Evolutionary conservation across 1,140 invertebrate genomes (phyloP), one percentile per base, ranked within the genome.

Genomic region (Varroa destructor): DNA sequence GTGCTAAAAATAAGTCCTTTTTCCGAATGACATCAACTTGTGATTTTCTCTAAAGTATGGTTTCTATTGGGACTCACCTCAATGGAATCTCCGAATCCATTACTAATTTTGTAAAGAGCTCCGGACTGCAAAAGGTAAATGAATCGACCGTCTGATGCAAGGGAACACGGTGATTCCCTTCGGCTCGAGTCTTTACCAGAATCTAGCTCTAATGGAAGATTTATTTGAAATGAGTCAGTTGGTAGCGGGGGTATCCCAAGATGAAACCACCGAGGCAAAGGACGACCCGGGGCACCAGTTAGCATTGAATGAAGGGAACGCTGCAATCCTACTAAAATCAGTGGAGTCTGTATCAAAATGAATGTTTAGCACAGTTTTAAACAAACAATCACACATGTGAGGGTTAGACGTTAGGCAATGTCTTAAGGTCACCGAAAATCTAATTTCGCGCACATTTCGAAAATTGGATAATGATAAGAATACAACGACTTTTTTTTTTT

Each of bases 41-140:
- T 8, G 8, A 51, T 51, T 3, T 51, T 51, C 46, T 51, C 3
- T 8, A 8, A 5, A 51, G 46, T 3, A 3, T 51, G 46, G 8
- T 51, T 5, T 51, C 4, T 51, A 5, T 51, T 3, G 40, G 12
- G 3, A 12, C 57, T 58, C 3, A 58, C 57, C 57, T 58, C 61
- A 14, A 92, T 85, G 10, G 92, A 93, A 74, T 88, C 89, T 55
- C 88, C 87, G 81, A 91, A 94, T 36, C 93, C 93, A 74, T 91
- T 91, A 6, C 93, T 93, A 75, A 97, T 86, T 83, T 96, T 95
- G 51, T 89, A 83, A 61, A 94, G 81, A 6, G 90, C 87, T 76
- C 85, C 87, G 0, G 86, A 85, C 75, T 85, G 87, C 77, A 87
- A 86, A 2, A 96, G 79, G 80, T 92, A 96, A 42, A 97, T 81